Base-by-base conservation (phyloP, 2,113 vertebrate species). In the Eurypyga helias region DNA sequence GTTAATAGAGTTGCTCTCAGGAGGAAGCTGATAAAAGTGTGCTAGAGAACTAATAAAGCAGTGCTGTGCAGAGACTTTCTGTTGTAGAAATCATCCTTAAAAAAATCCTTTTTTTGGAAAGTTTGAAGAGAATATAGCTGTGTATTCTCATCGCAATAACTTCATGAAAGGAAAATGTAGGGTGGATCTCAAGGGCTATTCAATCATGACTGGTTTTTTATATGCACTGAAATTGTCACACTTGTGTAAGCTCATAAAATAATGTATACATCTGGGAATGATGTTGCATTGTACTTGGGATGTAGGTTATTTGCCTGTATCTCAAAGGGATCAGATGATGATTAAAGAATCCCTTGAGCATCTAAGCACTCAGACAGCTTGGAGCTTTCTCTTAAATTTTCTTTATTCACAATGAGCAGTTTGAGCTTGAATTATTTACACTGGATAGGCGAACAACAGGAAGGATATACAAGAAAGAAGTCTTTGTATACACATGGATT, bases 121-220 rank as follows among this genome's bases (percentile, higher is more conserved):
- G 46, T 15, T 83, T 95, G 60, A 95, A 81, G 82, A 95, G 90
- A 75, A 70, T 93, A 79, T 52, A 85, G 21, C 21, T 61, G 6
- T 52, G 48, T 94, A 83, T 86, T 96, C 80, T 96, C 72, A 62
- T 26, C 84, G 88, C 57, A 95, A 90, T 92, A 84, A 95, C 95
- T 96, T 95, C 20, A 73, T 66, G 71, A 92, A 96, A 94, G 36
- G n/a, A 90, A 95, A 96, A 96, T 82, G 91, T 96, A 93, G 93
- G 93, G 46, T 94, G 83, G 20, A 72, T 95, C 95, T 96, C 93
- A 93, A 96, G 91, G 85, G 96, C 43, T 87, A 60, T 80, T 87
- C 85, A 93, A 36, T 79, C 94, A 72, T 77, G 34, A 58, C 45
- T 61, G 41, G 41, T 94, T 83, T 93, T 96, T 87, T 54, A 34